Base-by-base conservation (phyloP, 1,140 invertebrate genomes). In the Platorchestia sp. region DNA sequence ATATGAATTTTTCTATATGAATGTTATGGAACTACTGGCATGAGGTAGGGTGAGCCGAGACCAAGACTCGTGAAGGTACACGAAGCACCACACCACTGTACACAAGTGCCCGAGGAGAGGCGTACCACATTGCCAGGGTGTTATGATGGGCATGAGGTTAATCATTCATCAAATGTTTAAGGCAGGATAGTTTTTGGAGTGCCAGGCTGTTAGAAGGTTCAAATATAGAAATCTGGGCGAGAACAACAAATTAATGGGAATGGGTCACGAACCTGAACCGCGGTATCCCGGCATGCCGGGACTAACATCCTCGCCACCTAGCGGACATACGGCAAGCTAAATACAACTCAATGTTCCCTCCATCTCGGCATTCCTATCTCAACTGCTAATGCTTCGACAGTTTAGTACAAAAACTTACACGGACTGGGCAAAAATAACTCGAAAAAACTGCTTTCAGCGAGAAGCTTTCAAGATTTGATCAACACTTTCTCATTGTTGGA, bases 291-390 rank as follows among this genome's bases (percentile, higher is more conserved):
- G n/a, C 51, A 41, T 47, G 45, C 95, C 47, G 27, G 51, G 40
- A 16, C 45, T 86, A 86, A 95, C 95, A 95, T 86, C 51, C 95
- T 59, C 95, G 95, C 95, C 51, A 75, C 51, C 95, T 75, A 59
- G 75, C 95, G 75, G 75, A 95, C 95, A 86, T 45, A 95, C 22
- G 41, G 44, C 95, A 95, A 59, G 44, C 95, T 95, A 86, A 95
- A 95, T 95, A 86, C 95, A 95, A 42, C 44, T 95, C 42, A 86
- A 95, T 1, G 14, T 95, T 42, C 41, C 42, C n/a, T 86, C 27
- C n/a, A 22, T 10, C 59, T 36, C 3, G 59, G 1, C 7, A 75
- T 22, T 75, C 14, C 1, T 75, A 75, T 75, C 47, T 51, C 10
- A 75, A 75, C 10, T 75, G 36, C 14, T 75, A 75, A 36, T 22